Percentiles rank a stretch among this genome's conserved stretches.
phyloP scores from a whole-genome alignment of 2,888 invertebrate species.

The Spodoptera littoralis region DNA sequence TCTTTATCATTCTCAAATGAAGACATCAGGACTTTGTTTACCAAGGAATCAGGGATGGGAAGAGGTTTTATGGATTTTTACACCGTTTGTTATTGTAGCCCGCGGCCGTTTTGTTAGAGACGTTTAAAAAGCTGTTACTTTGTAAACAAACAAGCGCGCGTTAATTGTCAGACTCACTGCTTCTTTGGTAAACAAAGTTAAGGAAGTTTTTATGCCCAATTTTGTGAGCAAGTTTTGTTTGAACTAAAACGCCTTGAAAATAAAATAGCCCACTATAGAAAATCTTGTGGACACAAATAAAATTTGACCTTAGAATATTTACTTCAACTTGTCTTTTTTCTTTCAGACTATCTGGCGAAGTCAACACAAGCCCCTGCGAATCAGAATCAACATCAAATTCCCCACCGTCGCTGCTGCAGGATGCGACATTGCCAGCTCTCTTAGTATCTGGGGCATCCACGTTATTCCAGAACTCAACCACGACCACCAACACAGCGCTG shows the following conservation, averaged over 20 bases:
- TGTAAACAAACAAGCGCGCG: conserved; percentile 54
- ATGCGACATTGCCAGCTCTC: conserved; percentile 81
- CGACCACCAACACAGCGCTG: conserved; percentile 67
- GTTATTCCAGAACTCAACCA: conserved; percentile 80
- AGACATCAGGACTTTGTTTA: conserved; percentile 54
- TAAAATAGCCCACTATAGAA: background rate
- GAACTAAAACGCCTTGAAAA: background rate
- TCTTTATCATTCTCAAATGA: conserved; percentile 46
- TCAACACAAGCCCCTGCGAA: conserved; percentile 89
- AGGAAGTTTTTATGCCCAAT: conserved; percentile 6
- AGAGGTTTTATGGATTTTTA: conserved; percentile 41
- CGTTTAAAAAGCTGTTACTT: conserved; percentile 56
- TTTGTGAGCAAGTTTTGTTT: background rate
- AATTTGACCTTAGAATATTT: background rate
- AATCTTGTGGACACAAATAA: background rate
- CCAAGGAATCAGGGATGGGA: conserved; percentile 30
- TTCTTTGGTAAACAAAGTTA: conserved; percentile 51
- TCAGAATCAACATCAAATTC: conserved; percentile 90
- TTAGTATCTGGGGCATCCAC: conserved; percentile 83
- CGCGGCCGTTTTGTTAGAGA: conserved; percentile 42
- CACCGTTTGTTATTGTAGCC: conserved; percentile 48
- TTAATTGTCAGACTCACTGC: conserved; percentile 39
- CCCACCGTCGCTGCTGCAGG: conserved; percentile 84
- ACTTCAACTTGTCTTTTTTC: conserved; percentile 14
- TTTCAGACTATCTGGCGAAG: conserved; percentile 83